Evolutionary conservation across 1,140 invertebrate genomes (phyloP).

Genomic region (Zaprionus africanus): DNA sequence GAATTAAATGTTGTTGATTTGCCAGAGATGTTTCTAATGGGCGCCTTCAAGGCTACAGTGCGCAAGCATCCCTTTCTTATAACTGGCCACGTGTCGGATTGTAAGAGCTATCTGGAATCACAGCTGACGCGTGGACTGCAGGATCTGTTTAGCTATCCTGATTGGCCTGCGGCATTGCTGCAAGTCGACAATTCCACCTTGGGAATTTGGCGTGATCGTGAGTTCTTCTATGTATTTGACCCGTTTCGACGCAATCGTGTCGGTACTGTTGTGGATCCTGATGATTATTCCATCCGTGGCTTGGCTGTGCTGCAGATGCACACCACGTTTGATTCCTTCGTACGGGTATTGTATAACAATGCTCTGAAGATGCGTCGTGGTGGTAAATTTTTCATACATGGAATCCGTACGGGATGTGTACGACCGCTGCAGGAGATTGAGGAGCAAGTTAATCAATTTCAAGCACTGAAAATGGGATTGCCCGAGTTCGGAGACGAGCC

Average conservation of each 20-base stretch:
- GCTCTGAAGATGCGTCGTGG: slow-evolving; percentile 76
- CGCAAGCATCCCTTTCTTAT: slow-evolving; percentile 72
- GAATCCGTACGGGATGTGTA: slow-evolving; percentile 70
- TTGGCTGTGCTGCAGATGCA: slow-evolving; percentile 74
- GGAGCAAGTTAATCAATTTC: slow-evolving; percentile 62
- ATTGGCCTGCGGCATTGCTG: slow-evolving; percentile 83
- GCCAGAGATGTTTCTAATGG: slow-evolving; percentile 78
- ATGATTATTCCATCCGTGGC: slow-evolving; percentile 73
- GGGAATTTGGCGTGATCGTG: slow-evolving; percentile 84
- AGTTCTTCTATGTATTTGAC: slow-evolving; percentile 85
- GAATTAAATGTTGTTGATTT: slow-evolving; percentile 77
- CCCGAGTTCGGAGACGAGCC: slow-evolving; percentile 65
- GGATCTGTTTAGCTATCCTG: slow-evolving; percentile 77
- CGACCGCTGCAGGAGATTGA: slow-evolving; percentile 66
- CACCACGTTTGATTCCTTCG: slow-evolving; percentile 75
- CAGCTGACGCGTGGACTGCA: slow-evolving; percentile 76
- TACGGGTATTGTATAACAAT: slow-evolving; percentile 65
- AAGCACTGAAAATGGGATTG: slow-evolving; percentile 62
- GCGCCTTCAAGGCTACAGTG: slow-evolving; percentile 74
- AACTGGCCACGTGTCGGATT: slow-evolving; percentile 75
- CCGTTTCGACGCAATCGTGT: slow-evolving; percentile 77
- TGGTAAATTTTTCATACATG: slow-evolving; percentile 82
- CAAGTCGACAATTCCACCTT: slow-evolving; percentile 83
- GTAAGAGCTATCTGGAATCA: slow-evolving; percentile 72
- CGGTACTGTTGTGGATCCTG: slow-evolving; percentile 74